These are phyloP conservation scores for Galerucella nymphaeae DNA, from an alignment of 2,888 invertebrate genomes.

Conservation along the genomic window DNA sequence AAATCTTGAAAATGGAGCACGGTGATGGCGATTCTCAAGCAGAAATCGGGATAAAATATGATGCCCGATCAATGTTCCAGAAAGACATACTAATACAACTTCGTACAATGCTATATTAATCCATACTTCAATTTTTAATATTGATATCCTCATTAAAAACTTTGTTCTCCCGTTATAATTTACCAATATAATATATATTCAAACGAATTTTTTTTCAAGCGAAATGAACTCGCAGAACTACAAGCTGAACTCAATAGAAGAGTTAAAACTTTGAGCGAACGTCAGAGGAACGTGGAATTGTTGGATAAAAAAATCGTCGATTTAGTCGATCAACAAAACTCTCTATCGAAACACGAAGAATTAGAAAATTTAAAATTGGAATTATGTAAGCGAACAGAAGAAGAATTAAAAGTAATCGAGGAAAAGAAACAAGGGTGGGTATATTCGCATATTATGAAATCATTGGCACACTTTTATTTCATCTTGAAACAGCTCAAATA, in stretches of 20 bases:
- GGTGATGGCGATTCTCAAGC: too few species aligned
- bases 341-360: conserved; percentile 47
- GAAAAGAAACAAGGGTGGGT: conserved; percentile 67
- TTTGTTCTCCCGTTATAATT: too few species aligned
- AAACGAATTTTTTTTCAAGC: conserved; percentile 64
- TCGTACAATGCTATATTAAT: too few species aligned
- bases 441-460: not conserved
- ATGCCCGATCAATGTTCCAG: too few species aligned
- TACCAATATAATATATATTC: too few species aligned
- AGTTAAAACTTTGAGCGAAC: conserved; percentile 72
- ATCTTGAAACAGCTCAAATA: too few species aligned
- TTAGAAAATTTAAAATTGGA: conserved; percentile 62
- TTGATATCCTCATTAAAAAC: too few species aligned
- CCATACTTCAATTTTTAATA: too few species aligned
- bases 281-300: conserved; percentile 75
- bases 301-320: conserved; percentile 77
- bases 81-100: too few species aligned
- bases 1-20: too few species aligned
- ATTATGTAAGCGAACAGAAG: conserved; percentile 65
- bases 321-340: conserved; percentile 73
- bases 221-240: conserved; percentile 77
- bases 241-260: conserved; percentile 76
- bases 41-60: too few species aligned
- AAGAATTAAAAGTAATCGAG: conserved; percentile 67
- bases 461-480: too few species aligned